phyloP scores from a whole-genome alignment of 2,888 invertebrate species.

The Capitulum mitella region DNA sequence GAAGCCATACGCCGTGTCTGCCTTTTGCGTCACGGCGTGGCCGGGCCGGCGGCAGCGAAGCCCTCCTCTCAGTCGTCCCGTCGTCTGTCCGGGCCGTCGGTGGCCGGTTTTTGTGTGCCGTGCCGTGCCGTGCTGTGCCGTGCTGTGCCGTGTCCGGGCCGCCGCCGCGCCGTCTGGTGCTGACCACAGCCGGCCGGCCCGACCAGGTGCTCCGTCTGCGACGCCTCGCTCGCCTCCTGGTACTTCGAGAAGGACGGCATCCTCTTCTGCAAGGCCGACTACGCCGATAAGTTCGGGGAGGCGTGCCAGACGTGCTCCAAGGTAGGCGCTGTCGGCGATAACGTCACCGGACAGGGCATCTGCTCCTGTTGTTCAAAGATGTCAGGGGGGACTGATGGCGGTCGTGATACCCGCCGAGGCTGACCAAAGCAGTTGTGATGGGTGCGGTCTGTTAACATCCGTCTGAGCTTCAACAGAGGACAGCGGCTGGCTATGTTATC shows the following conservation, averaged over 20 bases:
- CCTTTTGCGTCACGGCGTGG: not conserved
- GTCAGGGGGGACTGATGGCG: too few species aligned
- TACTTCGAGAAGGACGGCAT: constrained; percentile 87
- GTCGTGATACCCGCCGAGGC: too few species aligned
- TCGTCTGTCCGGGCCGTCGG: too few species aligned
- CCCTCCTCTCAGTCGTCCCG: not conserved
- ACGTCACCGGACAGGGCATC: not conserved
- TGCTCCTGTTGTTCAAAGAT: not conserved
- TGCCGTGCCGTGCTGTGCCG: not conserved
- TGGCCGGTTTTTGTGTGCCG: too few species aligned
- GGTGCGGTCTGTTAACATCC: too few species aligned
- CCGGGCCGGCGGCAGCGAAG: not conserved
- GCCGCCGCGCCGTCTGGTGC: not conserved
- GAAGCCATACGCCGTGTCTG: too few species aligned
- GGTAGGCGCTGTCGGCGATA: constrained; percentile 45
- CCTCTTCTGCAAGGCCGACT: constrained; percentile 80
- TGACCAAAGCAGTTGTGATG: too few species aligned
- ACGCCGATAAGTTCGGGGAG: constrained; percentile 79
- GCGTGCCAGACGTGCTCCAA: constrained; percentile 81
- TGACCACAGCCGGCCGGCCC: constrained; percentile 28
- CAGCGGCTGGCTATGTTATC: too few species aligned
- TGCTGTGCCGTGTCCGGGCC: not conserved
- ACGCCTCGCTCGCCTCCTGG: constrained; percentile 75
- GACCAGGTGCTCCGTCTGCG: constrained; percentile 81
- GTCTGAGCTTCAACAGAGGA: too few species aligned